Evolutionary conservation across 1,140 invertebrate genomes (phyloP).

Genomic region (Drosophila repletoides): DNA sequence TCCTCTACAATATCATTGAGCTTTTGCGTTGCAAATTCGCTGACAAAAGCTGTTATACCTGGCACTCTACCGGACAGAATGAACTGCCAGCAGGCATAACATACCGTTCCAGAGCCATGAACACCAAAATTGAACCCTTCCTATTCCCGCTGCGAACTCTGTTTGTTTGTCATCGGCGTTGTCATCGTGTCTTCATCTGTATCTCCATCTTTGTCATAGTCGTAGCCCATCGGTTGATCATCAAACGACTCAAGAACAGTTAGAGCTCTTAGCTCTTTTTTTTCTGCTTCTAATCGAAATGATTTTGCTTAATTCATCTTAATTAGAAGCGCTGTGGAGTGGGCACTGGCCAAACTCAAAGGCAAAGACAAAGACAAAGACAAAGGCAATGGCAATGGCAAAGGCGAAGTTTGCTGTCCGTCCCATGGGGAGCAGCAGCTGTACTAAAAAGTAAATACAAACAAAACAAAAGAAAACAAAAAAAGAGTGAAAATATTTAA

Average conservation of each 20-base stretch:
- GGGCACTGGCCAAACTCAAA: no score
- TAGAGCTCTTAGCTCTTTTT: slow-evolving; percentile 39
- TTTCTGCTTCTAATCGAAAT: slow-evolving; percentile 70
- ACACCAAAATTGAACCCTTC: neutral
- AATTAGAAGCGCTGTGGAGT: slow-evolving; percentile 61
- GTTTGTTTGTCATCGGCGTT: slow-evolving; percentile 9
- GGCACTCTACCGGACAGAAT: no score
- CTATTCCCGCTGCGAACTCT: neutral
- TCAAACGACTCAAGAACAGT: slow-evolving; percentile 71
- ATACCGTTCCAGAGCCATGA: no score
- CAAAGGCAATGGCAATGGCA: slow-evolving; percentile 13
- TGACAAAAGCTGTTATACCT: no score
- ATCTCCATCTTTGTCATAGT: slow-evolving; percentile 19
- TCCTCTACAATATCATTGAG: no score
- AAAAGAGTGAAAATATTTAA: slow-evolving; percentile 43
- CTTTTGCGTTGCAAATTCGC: no score
- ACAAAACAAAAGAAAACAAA: slow-evolving; percentile 16
- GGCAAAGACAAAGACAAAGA: neutral
- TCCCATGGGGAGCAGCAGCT: slow-evolving; percentile 10
- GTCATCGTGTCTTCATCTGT: slow-evolving; percentile 33
- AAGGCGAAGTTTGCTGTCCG: slow-evolving; percentile 67
- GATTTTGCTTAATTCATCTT: slow-evolving; percentile 81
- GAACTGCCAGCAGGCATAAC: neutral
- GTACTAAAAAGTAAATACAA: slow-evolving; percentile 43
- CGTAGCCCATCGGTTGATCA: slow-evolving; percentile 59